phyloP scores from a whole-genome alignment of 2,797 vertebrate species.

The Macroramphosus scolopax region DNA sequence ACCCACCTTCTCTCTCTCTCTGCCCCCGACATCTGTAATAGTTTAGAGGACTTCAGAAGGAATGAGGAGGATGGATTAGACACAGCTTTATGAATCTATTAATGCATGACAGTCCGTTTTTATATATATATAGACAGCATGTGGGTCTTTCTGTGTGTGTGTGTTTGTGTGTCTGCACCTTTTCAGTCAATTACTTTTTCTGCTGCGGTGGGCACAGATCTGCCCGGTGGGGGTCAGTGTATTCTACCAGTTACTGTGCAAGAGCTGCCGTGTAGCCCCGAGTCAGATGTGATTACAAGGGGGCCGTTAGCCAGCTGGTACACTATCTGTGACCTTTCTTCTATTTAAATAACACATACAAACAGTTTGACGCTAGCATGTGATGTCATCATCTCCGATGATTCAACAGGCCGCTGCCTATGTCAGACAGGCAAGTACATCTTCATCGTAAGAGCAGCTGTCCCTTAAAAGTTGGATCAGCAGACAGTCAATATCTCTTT shows the following conservation, averaged over 20 bases:
- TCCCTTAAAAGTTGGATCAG: constrained; percentile 17
- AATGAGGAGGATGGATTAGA: constrained; percentile 23
- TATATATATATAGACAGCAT: constrained; percentile 19
- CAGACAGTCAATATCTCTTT: not conserved
- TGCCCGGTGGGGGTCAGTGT: constrained; percentile 11
- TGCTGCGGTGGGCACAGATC: constrained; percentile 16
- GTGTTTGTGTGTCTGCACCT: too few relatives aligned
- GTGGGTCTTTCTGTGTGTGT: constrained; percentile 3
- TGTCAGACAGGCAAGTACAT: constrained; percentile 1
- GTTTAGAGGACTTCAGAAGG: constrained; percentile 31
- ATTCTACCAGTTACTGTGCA: constrained; percentile 16
- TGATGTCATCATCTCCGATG: too few relatives aligned
- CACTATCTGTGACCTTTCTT: constrained; percentile 20
- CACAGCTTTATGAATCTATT: constrained; percentile 42
- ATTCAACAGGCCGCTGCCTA: too few relatives aligned
- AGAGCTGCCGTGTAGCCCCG: constrained; percentile 8
- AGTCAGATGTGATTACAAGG: too few relatives aligned
- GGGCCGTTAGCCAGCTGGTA: too few relatives aligned
- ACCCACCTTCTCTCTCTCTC: not conserved
- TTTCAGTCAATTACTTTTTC: constrained; percentile 25
- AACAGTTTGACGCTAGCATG: constrained; percentile 14
- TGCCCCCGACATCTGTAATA: constrained; percentile 16
- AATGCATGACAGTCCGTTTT: constrained; percentile 29
- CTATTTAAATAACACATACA: constrained; percentile 32
- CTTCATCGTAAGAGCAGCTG: constrained; percentile 21